Percentiles rank a stretch among this genome's conserved stretches.
Conservation (phyloP, 1,140 invertebrate genomes). For the Sipha flava region DNA sequence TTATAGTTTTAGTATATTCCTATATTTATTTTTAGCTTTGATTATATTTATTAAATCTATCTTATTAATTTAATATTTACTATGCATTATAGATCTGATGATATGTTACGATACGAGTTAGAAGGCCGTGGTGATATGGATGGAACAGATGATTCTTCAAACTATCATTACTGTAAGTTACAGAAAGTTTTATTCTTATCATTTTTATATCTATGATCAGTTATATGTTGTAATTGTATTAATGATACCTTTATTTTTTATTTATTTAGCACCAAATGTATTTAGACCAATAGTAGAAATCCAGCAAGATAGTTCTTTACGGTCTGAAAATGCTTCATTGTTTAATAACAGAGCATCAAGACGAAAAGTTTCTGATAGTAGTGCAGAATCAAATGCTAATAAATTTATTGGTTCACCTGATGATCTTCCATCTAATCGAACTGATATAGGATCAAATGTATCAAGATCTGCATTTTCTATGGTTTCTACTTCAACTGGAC, state of each 20-base stretch:
- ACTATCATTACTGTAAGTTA: conserved; percentile 13
- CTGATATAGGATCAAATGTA: background rate
- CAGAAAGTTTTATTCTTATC: background rate
- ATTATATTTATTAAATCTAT: background rate
- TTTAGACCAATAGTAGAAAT: conserved; percentile 22
- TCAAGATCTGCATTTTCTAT: conserved; percentile 25
- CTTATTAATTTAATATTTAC: background rate
- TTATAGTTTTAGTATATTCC: background rate
- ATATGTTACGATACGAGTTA: conserved; percentile 57
- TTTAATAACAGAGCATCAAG: conserved; percentile 1
- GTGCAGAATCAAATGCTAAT: conserved; percentile 6
- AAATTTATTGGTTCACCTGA: conserved; percentile 21
- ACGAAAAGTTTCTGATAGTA: conserved; percentile 20
- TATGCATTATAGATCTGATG: conserved; percentile 53
- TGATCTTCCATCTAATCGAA: background rate
- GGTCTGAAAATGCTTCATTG: background rate
- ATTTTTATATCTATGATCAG: background rate
- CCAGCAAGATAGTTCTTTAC: background rate
- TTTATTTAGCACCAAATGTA: conserved; percentile 21
- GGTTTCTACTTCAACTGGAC: background rate
- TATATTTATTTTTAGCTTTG: background rate
- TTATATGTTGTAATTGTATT: background rate
- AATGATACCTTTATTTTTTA: background rate
- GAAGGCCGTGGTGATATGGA: conserved; percentile 46
- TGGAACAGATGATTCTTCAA: conserved; percentile 15